Evolutionary conservation across 2,888 invertebrate species (phyloP), one percentile per base, ranked within the genome.

Genomic region (Leptarthrus brevirostris): DNA sequence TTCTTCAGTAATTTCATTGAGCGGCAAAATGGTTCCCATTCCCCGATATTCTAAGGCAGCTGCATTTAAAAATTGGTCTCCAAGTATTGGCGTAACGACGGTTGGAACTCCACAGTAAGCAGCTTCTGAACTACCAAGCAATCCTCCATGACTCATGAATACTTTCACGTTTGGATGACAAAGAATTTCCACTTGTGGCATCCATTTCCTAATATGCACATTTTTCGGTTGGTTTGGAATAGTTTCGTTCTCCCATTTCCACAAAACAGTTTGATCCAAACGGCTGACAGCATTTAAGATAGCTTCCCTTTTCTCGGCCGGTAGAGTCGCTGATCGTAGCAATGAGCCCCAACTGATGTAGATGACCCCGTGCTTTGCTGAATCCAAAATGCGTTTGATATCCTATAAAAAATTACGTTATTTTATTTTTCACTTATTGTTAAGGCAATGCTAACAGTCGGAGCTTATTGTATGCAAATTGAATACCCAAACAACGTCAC

Each of bases 301-400:
- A 36, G 85, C 87, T 64, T 86, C 82, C 54, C 89, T 82, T 78
- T 88, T 89, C 1, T 87, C 84, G 12, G 83, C 80, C 0, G 91
- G 88, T 79, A 92, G 86, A 0, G 87, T 86, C n/a, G 88, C 86
- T 8, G 89, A 86, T 73, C 88, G 88, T 74, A 92, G 88, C 86
- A 91, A 89, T 0, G 91, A 92, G 1, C 92, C 92, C 83, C 92
- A 87, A 80, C 90, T 91, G 79, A 93, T 91, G 80, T 89, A 89
- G 61, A 92, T 86, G 2, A 91, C 90, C 0, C 90, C 91, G 49
- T 89, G 84, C 24, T 86, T 83, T 0, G 91, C 88, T 61, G 87
- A 87, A 79, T 90, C 89, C 70, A 92, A 85, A 80, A 90, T 89
- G 54, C 86, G 84, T 79, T 88, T 86, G 12, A 91, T 80, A 18